Evolutionary conservation across 2,888 invertebrate genomes (phyloP), one percentile per base, ranked within the genome.

Genomic region (Latrodectus elegans): DNA sequence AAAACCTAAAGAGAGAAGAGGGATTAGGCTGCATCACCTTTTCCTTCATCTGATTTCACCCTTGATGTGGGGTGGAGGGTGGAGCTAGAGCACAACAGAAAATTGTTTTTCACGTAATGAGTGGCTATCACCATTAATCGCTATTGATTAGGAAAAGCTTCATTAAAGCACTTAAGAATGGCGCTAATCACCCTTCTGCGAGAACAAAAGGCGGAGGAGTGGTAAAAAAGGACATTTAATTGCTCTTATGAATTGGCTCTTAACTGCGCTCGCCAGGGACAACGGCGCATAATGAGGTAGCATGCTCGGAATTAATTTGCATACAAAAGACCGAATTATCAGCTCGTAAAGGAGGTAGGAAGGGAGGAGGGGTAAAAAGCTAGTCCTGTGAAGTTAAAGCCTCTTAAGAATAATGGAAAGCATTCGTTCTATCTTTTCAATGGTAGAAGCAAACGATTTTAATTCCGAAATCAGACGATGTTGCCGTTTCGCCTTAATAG

Each of bases 321-420:
- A 85, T 85, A 85, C 85, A 85, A 85, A 85, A 74, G 85, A 85
- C 85, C 79, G 79, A 79, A 85, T 85, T 85, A 85, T 73, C 85
- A 85, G 85, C 78, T 85, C 85, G 79, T 85, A 85, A 85, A 78
- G 75, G 74, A 53, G 26, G 71, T 53, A 15, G 15, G 15, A 68
- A 67, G 67, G 60, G 65, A 22, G 68, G 15, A 70, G 64, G 75
- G 11, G 64, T 51, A 80, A 74, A 81, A 67, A 79, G 79, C 17
- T 64, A 68, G 68, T 12, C 38, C 26, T 12, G 51, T 12, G 51
- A 22, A 65, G 65, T 15, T 38, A 71, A 38, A 49, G 38, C n/a
- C 15, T 14, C 22, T 53, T 12, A 68, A 77, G 68, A 77, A 67
- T 67, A 77, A 77, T 68, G 68, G 52, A 65, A 52, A n/a, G 26